These are phyloP conservation scores for Pseudachorutes palmiensis DNA, from an alignment of 1,140 invertebrate genomes.

Conservation along the genomic window DNA sequence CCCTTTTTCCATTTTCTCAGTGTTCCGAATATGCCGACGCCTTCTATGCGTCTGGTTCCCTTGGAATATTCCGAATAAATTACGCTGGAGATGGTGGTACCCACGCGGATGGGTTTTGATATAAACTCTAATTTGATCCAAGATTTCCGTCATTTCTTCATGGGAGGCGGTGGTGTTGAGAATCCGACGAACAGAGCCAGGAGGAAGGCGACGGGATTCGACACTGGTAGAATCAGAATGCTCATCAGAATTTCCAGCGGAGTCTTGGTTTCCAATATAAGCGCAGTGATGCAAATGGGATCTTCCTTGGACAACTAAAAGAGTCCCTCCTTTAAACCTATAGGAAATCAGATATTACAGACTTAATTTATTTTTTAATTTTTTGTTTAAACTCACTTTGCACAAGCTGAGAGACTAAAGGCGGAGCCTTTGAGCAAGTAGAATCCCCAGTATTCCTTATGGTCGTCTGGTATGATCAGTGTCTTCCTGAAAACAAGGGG, in stretches of 20 bases:
- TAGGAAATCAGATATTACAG: background rate
- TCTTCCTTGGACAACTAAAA: constrained; percentile 54
- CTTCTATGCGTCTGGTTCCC: background rate
- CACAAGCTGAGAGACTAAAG: constrained; percentile 64
- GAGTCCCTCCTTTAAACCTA: constrained; percentile 8
- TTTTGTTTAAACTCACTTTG: constrained; percentile 47
- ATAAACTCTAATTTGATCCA: constrained; percentile 30
- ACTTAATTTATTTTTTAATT: background rate
- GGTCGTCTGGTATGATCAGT: constrained; percentile 62
- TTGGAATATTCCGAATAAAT: constrained; percentile 5
- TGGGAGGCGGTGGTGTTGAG: background rate
- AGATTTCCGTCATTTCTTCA: constrained; percentile 28
- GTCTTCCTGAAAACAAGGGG: constrained; percentile 59
- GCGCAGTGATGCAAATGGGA: constrained; percentile 67
- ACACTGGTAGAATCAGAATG: constrained; percentile 30
- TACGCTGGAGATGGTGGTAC: constrained; percentile 18
- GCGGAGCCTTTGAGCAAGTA: constrained; percentile 64
- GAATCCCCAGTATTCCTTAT: constrained; percentile 76
- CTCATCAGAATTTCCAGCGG: constrained; percentile 33
- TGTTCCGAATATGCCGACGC: background rate
- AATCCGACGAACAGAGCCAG: background rate
- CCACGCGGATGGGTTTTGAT: constrained; percentile 23
- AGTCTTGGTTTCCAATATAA: constrained; percentile 62
- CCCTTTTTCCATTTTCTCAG: background rate
- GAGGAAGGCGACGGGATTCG: background rate